Evolutionary conservation across 1,140 invertebrate genomes (phyloP).

Genomic region (Parapsyche elsis): DNA sequence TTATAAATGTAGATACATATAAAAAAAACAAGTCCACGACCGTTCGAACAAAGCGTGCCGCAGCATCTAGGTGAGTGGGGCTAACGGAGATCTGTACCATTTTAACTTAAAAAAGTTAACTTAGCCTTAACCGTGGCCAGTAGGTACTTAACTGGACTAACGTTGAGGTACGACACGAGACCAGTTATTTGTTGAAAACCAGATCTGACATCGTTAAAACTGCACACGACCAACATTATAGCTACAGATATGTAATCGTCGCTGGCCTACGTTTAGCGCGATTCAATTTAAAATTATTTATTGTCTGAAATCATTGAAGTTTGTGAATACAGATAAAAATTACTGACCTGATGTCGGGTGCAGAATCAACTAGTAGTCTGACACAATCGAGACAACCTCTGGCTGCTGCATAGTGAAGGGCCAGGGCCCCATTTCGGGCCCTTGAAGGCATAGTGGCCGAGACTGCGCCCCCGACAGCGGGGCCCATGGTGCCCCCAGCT

Average conservation of each 20-base stretch:
- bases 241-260: too few species aligned
- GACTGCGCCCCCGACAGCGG: constrained; percentile 29
- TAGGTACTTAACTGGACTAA: constrained; percentile 40
- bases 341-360: constrained; percentile 80
- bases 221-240: background rate
- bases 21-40: constrained; percentile 3
- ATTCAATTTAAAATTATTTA: too few species aligned
- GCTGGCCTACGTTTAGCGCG: too few species aligned
- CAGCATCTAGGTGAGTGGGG: constrained; percentile 40
- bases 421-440: constrained; percentile 72
- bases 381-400: constrained; percentile 86
- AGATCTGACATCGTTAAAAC: constrained; percentile 12
- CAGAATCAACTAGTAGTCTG: constrained; percentile 79
- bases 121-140: constrained; percentile 27
- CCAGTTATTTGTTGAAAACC: background rate
- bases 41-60: constrained; percentile 7
- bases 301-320: constrained; percentile 12
- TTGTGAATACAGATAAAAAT: background rate
- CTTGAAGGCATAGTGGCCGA: constrained; percentile 57
- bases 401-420: constrained; percentile 87
- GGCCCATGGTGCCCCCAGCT: constrained; percentile 50
- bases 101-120: constrained; percentile 25
- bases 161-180: background rate
- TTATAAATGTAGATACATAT: too few species aligned
- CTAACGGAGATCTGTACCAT: constrained; percentile 32